These are phyloP conservation scores for Acromyrmex echinatior DNA, from an alignment of 1,140 invertebrate species.

Conservation along the genomic window DNA sequence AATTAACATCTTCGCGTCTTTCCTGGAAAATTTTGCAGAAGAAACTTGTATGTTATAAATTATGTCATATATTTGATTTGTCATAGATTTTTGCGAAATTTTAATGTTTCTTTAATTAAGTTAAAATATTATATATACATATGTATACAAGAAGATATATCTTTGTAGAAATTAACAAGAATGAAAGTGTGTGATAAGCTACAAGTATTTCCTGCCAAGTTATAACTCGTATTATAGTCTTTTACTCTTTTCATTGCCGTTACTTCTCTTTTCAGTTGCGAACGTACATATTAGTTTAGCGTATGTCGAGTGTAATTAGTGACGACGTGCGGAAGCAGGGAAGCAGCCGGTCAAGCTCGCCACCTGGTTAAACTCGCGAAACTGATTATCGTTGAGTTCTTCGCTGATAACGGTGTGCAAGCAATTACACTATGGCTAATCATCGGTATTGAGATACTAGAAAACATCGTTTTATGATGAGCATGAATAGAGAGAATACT, in stretches of 20 bases:
- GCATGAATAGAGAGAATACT: neutral
- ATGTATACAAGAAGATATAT: neutral
- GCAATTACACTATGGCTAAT: conserved; percentile 18
- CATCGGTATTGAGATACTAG: conserved; percentile 15
- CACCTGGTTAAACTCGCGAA: conserved; percentile 58
- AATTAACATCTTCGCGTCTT: no score
- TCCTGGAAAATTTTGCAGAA: neutral
- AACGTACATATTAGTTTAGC: conserved; percentile 59
- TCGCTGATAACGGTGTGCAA: conserved; percentile 43
- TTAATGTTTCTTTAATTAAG: neutral
- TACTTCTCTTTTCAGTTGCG: conserved; percentile 51
- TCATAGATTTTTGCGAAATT: neutral
- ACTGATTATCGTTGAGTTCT: conserved; percentile 53
- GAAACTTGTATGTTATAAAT: neutral
- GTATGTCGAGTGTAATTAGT: conserved; percentile 57
- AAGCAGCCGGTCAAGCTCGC: conserved; percentile 47
- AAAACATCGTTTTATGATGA: neutral
- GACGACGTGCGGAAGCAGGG: conserved; percentile 47
- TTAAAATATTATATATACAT: neutral
- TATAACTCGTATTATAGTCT: conserved; percentile 23
- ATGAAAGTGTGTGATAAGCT: conserved; percentile 5
- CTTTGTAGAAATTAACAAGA: neutral
- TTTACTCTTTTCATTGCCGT: conserved; percentile 35
- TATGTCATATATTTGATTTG: neutral
- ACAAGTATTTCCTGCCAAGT: conserved; percentile 5